Conservation (phyloP, 2,888 invertebrate genomes). For the Deilephila elpenor region DNA sequence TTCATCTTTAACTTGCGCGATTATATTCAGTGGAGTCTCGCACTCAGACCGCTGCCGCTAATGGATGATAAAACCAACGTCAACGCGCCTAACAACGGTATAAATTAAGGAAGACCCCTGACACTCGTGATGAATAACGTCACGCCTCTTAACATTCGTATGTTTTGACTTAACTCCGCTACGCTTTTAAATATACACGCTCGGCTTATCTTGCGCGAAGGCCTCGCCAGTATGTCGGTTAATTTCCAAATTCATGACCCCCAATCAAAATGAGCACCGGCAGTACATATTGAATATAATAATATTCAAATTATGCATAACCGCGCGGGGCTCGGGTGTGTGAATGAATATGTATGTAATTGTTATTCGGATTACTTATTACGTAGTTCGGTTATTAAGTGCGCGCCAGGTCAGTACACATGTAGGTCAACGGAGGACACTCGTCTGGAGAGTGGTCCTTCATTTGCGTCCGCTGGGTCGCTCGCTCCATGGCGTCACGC, state of each 20-base stretch:
- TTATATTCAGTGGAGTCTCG: slow-evolving; percentile 46
- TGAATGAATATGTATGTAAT: slow-evolving; percentile 20
- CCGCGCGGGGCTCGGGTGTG: background rate
- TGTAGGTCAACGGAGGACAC: slow-evolving; percentile 63
- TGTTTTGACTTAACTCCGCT: slow-evolving; percentile 47
- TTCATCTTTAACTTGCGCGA: slow-evolving; percentile 58
- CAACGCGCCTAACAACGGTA: slow-evolving; percentile 64
- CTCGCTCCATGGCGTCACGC: slow-evolving; percentile 59
- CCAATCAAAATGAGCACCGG: background rate
- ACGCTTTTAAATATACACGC: slow-evolving; percentile 31
- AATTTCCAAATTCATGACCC: slow-evolving; percentile 30
- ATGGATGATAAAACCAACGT: slow-evolving; percentile 71
- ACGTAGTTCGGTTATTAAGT: slow-evolving; percentile 12
- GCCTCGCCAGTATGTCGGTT: slow-evolving; percentile 15
- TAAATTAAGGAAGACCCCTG: slow-evolving; percentile 64
- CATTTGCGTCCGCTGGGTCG: slow-evolving; percentile 64
- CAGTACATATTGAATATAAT: slow-evolving; percentile 1
- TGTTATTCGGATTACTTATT: slow-evolving; percentile 20
- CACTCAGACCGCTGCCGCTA: slow-evolving; percentile 53
- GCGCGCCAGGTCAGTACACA: slow-evolving; percentile 47
- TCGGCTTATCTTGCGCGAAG: background rate
- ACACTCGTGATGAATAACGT: slow-evolving; percentile 68
- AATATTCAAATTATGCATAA: slow-evolving; percentile 21
- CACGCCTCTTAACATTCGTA: slow-evolving; percentile 54
- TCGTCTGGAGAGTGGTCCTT: slow-evolving; percentile 66